Percentiles rank a stretch among this genome's conserved stretches.
These are phyloP conservation scores for Bombylius major DNA, from an alignment of 2,888 invertebrate species.

Conservation along the genomic window DNA sequence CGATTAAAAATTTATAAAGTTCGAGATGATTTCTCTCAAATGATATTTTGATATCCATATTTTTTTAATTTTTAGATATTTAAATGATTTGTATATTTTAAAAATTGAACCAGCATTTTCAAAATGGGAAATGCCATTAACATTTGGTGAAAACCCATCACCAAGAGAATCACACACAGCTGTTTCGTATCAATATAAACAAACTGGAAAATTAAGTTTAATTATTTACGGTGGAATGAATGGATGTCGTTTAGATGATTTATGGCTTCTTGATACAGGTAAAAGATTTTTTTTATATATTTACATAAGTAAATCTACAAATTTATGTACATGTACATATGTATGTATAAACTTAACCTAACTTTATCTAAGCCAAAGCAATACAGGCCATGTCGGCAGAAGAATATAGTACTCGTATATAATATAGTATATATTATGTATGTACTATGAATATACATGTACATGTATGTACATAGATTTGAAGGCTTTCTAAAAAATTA, in stretches of 20 bases:
- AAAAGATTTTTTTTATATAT: too few relatives aligned
- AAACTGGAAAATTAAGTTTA: conserved; percentile 65
- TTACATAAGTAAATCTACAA: too few relatives aligned
- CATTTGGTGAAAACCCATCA: conserved; percentile 80
- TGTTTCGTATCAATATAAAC: conserved; percentile 73
- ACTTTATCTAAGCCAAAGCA: too few relatives aligned
- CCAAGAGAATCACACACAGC: conserved; percentile 96
- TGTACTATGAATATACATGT: too few relatives aligned
- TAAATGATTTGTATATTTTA: conserved; percentile 91
- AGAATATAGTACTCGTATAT: too few relatives aligned
- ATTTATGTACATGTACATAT: too few relatives aligned
- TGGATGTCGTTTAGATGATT: conserved; percentile 91
- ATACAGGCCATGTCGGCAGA: too few relatives aligned
- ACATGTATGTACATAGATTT: background rate
- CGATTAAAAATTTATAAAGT: conserved; percentile 8
- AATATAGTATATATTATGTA: too few relatives aligned
- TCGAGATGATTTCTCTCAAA: background rate
- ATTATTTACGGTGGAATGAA: conserved; percentile 99
- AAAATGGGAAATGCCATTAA: conserved; percentile 86
- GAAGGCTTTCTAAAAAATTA: background rate
- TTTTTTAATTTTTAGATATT: conserved; percentile 45
- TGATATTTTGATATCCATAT: background rate
- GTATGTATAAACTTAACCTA: too few relatives aligned
- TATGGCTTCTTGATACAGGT: conserved; percentile 89
- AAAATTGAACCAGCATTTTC: conserved; percentile 68